Evolutionary conservation across 2,888 invertebrate genomes (phyloP).

Genomic region (Phyllotreta cruciferae): DNA sequence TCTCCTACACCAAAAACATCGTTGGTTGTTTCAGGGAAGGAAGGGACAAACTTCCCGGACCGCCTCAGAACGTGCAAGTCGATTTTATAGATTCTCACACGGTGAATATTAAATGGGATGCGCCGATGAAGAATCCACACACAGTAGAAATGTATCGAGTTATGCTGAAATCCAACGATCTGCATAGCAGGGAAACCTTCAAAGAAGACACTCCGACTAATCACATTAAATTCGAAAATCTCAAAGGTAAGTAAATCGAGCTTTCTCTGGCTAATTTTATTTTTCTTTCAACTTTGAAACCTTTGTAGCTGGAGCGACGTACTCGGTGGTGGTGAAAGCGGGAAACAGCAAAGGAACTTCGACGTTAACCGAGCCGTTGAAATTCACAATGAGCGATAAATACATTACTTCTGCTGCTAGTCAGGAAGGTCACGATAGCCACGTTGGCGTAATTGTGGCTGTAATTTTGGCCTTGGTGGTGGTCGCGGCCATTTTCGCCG

Average conservation of each 20-base stretch:
- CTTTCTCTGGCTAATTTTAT: not conserved
- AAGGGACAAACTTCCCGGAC: conserved; percentile 77
- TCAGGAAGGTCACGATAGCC: conserved; percentile 62
- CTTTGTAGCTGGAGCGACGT: conserved; percentile 69
- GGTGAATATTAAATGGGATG: conserved; percentile 74
- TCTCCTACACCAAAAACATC: conserved; percentile 76
- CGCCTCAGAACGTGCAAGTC: conserved; percentile 73
- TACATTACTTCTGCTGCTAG: conserved; percentile 74
- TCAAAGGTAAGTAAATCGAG: conserved; percentile 59
- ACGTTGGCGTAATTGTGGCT: conserved; percentile 70
- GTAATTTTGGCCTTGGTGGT: conserved; percentile 69
- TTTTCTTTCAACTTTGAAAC: not conserved
- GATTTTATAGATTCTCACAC: conserved; percentile 66
- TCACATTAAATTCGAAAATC: conserved; percentile 72
- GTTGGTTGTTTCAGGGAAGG: conserved; percentile 84
- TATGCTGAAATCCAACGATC: conserved; percentile 77
- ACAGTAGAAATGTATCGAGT: conserved; percentile 84
- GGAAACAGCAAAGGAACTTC: conserved; percentile 76
- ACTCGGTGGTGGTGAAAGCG: conserved; percentile 84
- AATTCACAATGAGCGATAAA: conserved; percentile 78
- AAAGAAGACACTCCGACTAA: conserved; percentile 77
- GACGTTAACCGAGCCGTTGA: conserved; percentile 74
- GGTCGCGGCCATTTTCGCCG: conserved; percentile 68
- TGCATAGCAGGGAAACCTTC: conserved; percentile 61
- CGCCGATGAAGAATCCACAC: conserved; percentile 81